These are phyloP conservation scores for Pseudorectes ferrugineus DNA, from an alignment of 2,113 vertebrate genomes.

Conservation along the genomic window DNA sequence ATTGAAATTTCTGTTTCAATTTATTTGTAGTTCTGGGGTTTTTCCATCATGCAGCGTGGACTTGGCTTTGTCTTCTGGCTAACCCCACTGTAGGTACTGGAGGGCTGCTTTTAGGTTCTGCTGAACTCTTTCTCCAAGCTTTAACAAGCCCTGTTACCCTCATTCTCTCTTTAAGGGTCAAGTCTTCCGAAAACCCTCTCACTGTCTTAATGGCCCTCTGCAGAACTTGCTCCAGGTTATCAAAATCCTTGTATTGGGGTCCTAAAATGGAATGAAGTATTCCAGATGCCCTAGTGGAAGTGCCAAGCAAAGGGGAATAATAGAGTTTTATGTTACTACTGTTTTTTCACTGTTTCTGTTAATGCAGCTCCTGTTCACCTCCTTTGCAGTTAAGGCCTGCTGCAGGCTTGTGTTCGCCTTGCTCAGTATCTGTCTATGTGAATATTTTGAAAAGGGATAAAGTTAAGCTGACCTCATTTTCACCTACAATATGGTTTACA, in stretches of 20 bases:
- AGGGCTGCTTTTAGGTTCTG: not conserved
- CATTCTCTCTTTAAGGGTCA: not conserved
- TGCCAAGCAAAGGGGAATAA: not conserved
- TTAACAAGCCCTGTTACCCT: not conserved
- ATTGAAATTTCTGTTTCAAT: not conserved
- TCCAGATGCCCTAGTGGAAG: not conserved
- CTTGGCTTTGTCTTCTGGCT: not conserved
- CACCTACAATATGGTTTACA: not conserved
- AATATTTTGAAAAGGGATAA: not conserved
- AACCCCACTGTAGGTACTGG: not conserved
- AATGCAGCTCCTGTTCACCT: not conserved
- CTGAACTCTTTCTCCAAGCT: not conserved
- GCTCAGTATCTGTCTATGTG: fast-evolving
- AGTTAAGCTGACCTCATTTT: not conserved
- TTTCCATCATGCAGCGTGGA: not conserved
- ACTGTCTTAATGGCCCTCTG: not conserved
- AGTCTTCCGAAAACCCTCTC: not conserved
- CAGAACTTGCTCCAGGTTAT: not conserved
- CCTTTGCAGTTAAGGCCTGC: not conserved
- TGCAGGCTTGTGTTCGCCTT: not conserved
- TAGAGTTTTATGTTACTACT: not conserved
- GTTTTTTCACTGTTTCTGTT: not conserved
- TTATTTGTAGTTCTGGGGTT: not conserved
- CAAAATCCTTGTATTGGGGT: not conserved
- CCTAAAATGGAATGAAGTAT: not conserved